Base-by-base conservation (phyloP, 1,140 invertebrate species). In the Dendrolimus kikuchii region DNA sequence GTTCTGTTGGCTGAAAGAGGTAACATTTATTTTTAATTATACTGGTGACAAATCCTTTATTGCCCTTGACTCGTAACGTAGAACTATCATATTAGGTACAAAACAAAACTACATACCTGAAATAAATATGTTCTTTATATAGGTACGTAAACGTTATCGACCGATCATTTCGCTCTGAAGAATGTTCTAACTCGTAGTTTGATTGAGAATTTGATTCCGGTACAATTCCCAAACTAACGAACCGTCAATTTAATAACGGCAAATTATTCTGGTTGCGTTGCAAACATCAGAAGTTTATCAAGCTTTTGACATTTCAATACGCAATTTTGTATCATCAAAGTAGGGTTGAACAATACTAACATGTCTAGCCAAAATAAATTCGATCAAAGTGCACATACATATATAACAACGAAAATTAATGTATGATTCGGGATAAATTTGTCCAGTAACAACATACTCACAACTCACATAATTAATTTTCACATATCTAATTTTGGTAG, bases 1-100 rank as follows among this genome's bases (percentile, higher is more conserved):
- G 91, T 88, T 88, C 43, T 69, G 69, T 51, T 92, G 91, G 91
- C 72, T 92, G 8, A 89, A 89, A 74, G 86, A 91, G 87, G 91
- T 91, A 79, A 74, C 62, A 38, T 38, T 38, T 23, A 23, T 23
- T 23, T 4, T 5, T 4, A 7, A 48, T 48, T 48, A 37, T 45
- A 7, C 23, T 42, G n/a, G 7, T 42, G 4, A n/a, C n/a, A 42
- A 9, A 45, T 9, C n/a, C n/a, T 45, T 9, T 45, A 45, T 45
- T 10, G 5, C n/a, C n/a, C n/a, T 7, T n/a, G 41, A 7, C 7
- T 42, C 7, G 4, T 7, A 42, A 42, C 41, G 3, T 42, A n/a
- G 7, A 42, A n/a, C 10, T 6, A 23, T 5, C 38, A 45, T 5
- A 36, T 36, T 46, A 46, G 7, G 5, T n/a, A 46, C 5, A 36